Conservation (phyloP, 2,888 invertebrate species). For the Rugalucina vietnamica region DNA sequence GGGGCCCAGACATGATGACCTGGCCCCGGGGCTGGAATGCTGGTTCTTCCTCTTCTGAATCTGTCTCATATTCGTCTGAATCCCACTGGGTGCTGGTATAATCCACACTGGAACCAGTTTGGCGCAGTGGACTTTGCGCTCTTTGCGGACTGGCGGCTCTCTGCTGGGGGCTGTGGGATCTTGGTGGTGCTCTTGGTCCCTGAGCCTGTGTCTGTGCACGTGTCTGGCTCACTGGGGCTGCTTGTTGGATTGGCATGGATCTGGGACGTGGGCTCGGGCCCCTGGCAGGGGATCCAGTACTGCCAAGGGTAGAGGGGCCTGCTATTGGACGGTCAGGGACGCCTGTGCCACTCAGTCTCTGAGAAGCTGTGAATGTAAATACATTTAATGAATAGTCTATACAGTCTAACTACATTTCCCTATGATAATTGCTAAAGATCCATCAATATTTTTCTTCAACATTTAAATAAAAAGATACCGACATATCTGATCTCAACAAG, state of each 20-base stretch:
- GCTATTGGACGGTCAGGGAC: constrained; percentile 35
- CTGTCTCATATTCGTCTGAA: constrained; percentile 71
- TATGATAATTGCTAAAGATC: too few species aligned
- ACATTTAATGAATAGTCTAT: too few species aligned
- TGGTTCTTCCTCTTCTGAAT: constrained; percentile 86
- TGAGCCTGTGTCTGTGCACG: constrained; percentile 6
- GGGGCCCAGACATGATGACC: constrained; percentile 36
- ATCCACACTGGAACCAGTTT: constrained; percentile 72
- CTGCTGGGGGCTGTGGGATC: constrained; percentile 66
- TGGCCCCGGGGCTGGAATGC: constrained; percentile 42
- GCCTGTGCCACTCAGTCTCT: constrained; percentile 35
- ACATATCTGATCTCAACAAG: too few species aligned
- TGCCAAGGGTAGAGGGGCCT: constrained; percentile 51
- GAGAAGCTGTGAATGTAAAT: constrained; percentile 50
- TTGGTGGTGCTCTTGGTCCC: constrained; percentile 39
- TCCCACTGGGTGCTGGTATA: constrained; percentile 80
- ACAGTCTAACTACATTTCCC: too few species aligned
- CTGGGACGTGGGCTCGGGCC: constrained; percentile 53
- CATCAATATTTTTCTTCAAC: too few species aligned
- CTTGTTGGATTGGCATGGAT: neutral
- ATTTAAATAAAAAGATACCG: too few species aligned
- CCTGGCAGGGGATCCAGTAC: constrained; percentile 53
- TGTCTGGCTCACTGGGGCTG: neutral
- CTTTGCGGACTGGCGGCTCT: constrained; percentile 41
- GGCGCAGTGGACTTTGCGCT: constrained; percentile 53